These are phyloP conservation scores for Plodia interpunctella DNA, from an alignment of 1,140 invertebrate genomes.

Conservation along the genomic window DNA sequence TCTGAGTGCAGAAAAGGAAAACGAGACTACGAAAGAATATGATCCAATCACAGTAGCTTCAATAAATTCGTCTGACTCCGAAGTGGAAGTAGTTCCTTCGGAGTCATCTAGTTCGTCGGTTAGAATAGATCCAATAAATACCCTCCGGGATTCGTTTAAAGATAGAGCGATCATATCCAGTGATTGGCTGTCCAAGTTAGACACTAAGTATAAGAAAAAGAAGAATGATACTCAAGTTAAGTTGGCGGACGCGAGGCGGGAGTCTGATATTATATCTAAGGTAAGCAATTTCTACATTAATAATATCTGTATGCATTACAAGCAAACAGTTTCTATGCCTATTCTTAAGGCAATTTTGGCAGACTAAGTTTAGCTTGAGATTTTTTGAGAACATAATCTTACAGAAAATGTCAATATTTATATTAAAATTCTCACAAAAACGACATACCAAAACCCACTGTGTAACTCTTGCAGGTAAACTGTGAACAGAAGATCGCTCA, in stretches of 20 bases:
- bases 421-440: too few species aligned
- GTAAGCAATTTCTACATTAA: conserved; percentile 23
- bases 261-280: conserved; percentile 67
- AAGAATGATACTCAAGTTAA: conserved; percentile 53
- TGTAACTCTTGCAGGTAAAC: conserved; percentile 65
- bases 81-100: conserved; percentile 61
- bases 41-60: conserved; percentile 65
- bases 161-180: conserved; percentile 44
- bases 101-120: conserved; percentile 61
- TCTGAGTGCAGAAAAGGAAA: conserved; percentile 38
- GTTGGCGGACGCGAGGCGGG: conserved; percentile 51
- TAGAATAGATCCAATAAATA: conserved; percentile 57
- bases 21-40: conserved; percentile 52
- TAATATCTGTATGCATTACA: too few species aligned
- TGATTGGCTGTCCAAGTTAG: conserved; percentile 59
- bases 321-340: too few species aligned
- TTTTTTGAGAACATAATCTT: too few species aligned
- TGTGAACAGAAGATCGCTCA: conserved; percentile 61
- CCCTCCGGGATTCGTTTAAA: conserved; percentile 48
- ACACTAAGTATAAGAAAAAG: conserved; percentile 64
- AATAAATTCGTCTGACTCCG: conserved; percentile 72
- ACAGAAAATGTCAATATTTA: too few species aligned
- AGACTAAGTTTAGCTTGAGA: too few species aligned
- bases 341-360: too few species aligned
- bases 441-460: too few species aligned